Conservation (phyloP, 2,797 vertebrate species). For the Coracias cyanogaster region DNA sequence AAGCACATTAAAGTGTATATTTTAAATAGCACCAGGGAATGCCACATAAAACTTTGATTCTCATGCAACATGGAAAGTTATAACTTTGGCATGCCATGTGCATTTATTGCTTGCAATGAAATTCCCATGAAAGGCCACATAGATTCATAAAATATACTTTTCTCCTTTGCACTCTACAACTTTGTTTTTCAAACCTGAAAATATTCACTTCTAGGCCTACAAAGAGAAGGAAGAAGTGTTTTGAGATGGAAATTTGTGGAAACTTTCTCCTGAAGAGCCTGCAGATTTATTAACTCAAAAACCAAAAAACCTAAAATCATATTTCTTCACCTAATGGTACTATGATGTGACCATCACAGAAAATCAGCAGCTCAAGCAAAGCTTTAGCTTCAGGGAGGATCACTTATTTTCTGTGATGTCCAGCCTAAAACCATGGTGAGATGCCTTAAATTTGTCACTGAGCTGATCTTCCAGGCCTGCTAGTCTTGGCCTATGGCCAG, state of each 20-base stretch:
- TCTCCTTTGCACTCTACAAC: background rate
- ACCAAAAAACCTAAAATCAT: background rate
- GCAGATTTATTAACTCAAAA: background rate
- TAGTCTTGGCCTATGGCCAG: background rate
- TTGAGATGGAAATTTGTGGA: background rate
- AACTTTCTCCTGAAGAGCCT: background rate
- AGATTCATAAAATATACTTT: background rate
- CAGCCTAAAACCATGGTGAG: background rate
- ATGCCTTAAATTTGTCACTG: background rate
- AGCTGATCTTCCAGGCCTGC: background rate
- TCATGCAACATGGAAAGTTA: background rate
- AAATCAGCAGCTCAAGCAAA: background rate
- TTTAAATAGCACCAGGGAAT: background rate
- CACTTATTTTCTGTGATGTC: background rate
- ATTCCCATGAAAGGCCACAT: background rate
- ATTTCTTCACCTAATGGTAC: background rate
- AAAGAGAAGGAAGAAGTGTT: background rate
- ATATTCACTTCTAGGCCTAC: background rate
- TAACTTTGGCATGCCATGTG: background rate
- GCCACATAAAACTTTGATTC: background rate
- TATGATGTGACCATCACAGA: background rate
- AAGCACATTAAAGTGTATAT: background rate
- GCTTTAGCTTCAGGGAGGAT: background rate
- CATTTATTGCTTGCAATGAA: background rate
- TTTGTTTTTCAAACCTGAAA: background rate